These are phyloP conservation scores for Propithecus coquereli DNA, from an alignment of 2,113 vertebrate species.

Conservation along the genomic window DNA sequence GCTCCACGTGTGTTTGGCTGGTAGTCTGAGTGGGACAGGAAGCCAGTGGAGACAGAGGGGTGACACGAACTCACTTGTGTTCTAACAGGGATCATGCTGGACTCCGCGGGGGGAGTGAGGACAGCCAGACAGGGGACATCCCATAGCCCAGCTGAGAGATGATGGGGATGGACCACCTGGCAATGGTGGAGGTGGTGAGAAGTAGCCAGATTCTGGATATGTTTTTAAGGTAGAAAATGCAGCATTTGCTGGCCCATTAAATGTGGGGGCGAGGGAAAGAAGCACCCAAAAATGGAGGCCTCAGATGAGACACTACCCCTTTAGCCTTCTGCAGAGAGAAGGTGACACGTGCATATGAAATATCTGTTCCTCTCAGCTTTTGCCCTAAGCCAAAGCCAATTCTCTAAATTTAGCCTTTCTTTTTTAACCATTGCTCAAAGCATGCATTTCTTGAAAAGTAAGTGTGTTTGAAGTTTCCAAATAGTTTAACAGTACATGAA, in stretches of 20 bases:
- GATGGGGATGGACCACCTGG: rapidly evolving
- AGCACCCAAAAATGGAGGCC: background rate
- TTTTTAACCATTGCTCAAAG: slow-evolving; percentile 49
- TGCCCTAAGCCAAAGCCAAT: slow-evolving; percentile 36
- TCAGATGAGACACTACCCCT: background rate
- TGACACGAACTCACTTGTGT: background rate
- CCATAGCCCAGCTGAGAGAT: background rate
- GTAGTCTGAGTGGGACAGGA: background rate
- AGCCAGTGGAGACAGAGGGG: background rate
- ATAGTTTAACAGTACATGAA: slow-evolving; percentile 61
- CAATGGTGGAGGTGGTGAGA: background rate
- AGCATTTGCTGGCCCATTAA: background rate
- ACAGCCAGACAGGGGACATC: no score
- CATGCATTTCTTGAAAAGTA: slow-evolving; percentile 61
- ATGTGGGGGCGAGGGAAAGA: background rate
- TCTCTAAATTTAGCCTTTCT: slow-evolving; percentile 61
- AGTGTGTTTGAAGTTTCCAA: slow-evolving; percentile 50
- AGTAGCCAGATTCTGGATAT: background rate
- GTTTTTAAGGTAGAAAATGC: background rate
- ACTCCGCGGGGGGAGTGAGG: rapidly evolving
- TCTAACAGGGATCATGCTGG: background rate
- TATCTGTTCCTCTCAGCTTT: background rate
- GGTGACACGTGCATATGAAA: background rate
- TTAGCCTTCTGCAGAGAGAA: background rate
- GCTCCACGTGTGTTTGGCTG: background rate